These are phyloP conservation scores for Ciconia stormi DNA, from an alignment of 2,113 vertebrate species.

Conservation along the genomic window DNA sequence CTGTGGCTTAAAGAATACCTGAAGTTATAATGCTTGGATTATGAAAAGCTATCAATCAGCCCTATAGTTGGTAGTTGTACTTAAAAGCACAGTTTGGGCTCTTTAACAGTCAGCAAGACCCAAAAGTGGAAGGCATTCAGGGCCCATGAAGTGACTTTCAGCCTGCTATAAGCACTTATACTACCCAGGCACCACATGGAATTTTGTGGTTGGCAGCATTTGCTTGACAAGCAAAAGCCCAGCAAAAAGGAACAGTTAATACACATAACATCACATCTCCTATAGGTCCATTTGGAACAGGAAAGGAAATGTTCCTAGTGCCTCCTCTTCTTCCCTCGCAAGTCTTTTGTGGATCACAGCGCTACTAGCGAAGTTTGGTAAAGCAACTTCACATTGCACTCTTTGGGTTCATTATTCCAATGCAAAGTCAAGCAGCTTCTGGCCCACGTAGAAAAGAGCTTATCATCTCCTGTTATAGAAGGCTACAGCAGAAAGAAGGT, in stretches of 20 bases:
- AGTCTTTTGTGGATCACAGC: not conserved
- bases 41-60: not conserved
- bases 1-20: not conserved
- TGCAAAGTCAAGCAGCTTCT: not conserved
- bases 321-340: not conserved
- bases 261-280: not conserved
- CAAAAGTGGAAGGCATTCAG: not conserved
- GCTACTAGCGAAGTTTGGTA: not conserved
- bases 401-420: not conserved
- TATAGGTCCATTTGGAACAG: not conserved
- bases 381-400: not conserved
- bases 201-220: not conserved
- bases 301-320: not conserved
- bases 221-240: not conserved
- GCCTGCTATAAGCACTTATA: not conserved
- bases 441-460: rapidly evolving
- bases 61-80: not conserved
- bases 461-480: not conserved
- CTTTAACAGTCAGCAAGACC: not conserved
- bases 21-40: not conserved
- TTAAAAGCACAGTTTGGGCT: not conserved
- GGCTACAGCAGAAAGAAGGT: not conserved
- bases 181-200: not conserved
- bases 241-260: not conserved
- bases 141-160: not conserved